Base-by-base conservation (phyloP, 2,113 vertebrate species). In the Apodemus sylvaticus region DNA sequence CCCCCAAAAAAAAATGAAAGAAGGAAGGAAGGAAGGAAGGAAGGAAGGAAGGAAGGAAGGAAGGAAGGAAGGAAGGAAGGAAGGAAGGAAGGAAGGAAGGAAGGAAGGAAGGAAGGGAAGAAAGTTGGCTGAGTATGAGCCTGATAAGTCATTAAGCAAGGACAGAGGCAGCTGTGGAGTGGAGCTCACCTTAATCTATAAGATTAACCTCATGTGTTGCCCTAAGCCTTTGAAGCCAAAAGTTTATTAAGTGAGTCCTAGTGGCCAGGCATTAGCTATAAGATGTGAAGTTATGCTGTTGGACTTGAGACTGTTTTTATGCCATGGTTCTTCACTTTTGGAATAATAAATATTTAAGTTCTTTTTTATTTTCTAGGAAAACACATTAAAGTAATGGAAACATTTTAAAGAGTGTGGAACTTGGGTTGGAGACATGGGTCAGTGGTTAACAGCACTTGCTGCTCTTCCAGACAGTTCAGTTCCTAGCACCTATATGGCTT, bases 81-180 rank as follows among this genome's bases (percentile, higher is more conserved):
- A 62, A 24, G 7, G 22, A 62, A 26, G 7, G 20, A 24, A 2
- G 4, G 20, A 62, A 2, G 20, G 60, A 62, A 9, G 2, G 60
- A 26, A 7, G 7, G 8, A 3, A 9, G 22, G 8, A 9, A 3
- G 22, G 22, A 26, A 60, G 19, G 7, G 1, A 8, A 22, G 0
- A 2, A 24, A 7, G 20, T 34, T 70, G 68, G 36, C 68, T 70
- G 34, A n/a, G 68, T 70, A 7, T 36, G 34, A 70, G 68, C 31
- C 5, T 36, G 14, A 34, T 70, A 36, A 70, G 13, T 16, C 36
- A n/a, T 34, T 19, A 70, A 70, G 34, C 68, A 70, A 36, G 68
- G 34, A n/a, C 7, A n/a, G 68, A 70, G 11, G 71, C 71, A 74
- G n/a, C 19, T 42, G 20, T 42, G n/a, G 71, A 74, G 71, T 24